Evolutionary conservation across 2,888 invertebrate genomes (phyloP), one percentile per base, ranked within the genome.

Genomic region (Acanthopleura granulata): DNA sequence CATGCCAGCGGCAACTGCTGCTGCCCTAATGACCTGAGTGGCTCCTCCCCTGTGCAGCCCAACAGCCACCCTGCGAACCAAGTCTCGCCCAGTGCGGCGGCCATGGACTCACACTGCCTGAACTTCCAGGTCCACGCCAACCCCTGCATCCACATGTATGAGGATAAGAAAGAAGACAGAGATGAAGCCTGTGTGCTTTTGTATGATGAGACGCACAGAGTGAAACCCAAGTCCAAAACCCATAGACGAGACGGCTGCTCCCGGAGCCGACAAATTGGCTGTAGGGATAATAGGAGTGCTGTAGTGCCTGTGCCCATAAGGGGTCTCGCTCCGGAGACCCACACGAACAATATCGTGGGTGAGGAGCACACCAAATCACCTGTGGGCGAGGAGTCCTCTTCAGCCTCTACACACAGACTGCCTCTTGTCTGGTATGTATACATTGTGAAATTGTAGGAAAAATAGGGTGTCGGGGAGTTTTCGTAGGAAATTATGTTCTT

Each of bases 1-100:
- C 66, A 66, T 66, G 66, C 25, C 18, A 27, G 29, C 16, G 66
- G 66, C 25, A 27, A 22, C 6, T 66, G 29, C 29, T 66, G 25
- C 25, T 66, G 66, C 25, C 22, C 66, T 6, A 66, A 66, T 66
- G 66, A 66, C 25, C 29, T 66, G 6, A 66, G 66, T 66, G 29
- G 66, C 16, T 27, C 66, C 3, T 66, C 66, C 29, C 25, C 22
- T 18, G 1, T 66, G 16, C 66, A 66, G 29, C 6, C 25, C 1
- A 66, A 22, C 14, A 14, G 29, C 25, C 29, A 22, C 22, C 6
- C 18, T 12, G 29, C 16, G 16, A 66, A 27, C 25, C 29, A 16
- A 15, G 16, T 25, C 25, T 66, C 66, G 4, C 66, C 66, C 6
- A 27, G 66, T 22, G 66, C 66, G 6, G 22, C 25, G 6, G 66